phyloP scores from a whole-genome alignment of 2,113 vertebrate genomes.

The Thalassarche chlororhynchos region DNA sequence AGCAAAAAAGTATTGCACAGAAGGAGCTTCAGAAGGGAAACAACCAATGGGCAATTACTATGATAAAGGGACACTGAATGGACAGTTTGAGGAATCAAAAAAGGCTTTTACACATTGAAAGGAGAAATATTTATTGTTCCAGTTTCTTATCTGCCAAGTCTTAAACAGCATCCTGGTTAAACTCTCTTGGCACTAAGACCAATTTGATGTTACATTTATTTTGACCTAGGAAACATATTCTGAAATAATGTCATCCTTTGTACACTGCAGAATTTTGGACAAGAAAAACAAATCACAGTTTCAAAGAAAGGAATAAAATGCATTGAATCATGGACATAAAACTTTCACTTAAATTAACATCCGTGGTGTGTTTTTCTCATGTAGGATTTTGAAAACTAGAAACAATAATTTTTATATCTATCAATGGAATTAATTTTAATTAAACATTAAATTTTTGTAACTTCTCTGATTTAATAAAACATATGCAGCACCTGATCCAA shows the following conservation, averaged over 20 bases:
- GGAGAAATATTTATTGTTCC: background rate
- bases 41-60: background rate
- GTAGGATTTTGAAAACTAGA: background rate
- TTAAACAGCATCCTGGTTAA: background rate
- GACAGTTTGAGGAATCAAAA: background rate
- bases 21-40: background rate
- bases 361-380: background rate
- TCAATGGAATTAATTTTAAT: background rate
- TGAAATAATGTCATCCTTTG: background rate
- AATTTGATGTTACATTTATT: background rate
- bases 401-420: background rate
- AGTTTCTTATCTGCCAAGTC: background rate
- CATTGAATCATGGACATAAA: background rate
- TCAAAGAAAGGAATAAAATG: background rate
- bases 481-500: background rate
- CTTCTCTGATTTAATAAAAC: background rate
- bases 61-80: background rate
- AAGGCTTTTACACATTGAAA: background rate
- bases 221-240: background rate
- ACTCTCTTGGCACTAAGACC: background rate
- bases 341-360: background rate
- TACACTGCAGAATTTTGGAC: background rate
- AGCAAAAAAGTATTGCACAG: background rate
- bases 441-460: background rate
- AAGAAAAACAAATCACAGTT: background rate